Percentiles rank a stretch among this genome's conserved stretches.
Evolutionary conservation across 2,888 invertebrate species (phyloP).

Genomic region (Hyalella azteca): DNA sequence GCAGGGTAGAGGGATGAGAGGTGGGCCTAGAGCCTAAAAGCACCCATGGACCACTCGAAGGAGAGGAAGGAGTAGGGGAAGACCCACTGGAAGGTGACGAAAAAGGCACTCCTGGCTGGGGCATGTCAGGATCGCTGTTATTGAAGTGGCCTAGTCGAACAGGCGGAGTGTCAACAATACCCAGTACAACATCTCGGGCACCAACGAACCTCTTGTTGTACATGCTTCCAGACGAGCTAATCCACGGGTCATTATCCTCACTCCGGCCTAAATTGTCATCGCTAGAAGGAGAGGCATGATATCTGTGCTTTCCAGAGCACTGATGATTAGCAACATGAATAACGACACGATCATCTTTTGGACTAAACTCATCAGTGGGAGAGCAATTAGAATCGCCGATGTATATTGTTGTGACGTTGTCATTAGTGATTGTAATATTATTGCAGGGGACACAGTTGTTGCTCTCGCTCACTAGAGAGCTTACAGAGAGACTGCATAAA

Average conservation of each 20-base stretch:
- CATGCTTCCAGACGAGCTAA: not conserved
- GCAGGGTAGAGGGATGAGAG: conserved; percentile 45
- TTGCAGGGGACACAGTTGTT: not conserved
- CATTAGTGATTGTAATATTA: conserved; percentile 56
- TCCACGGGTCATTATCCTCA: not conserved
- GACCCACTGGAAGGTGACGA: not conserved
- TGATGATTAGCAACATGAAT: conserved; percentile 49
- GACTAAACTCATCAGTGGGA: conserved; percentile 3
- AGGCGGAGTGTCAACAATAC: conserved; percentile 22
- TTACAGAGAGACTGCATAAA: conserved; percentile 30
- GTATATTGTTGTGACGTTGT: conserved; percentile 57
- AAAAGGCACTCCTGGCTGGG: conserved; percentile 1
- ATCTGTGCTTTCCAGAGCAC: not conserved
- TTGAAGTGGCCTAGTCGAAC: not conserved
- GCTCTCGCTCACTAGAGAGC: conserved; percentile 25
- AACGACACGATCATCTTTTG: conserved; percentile 44
- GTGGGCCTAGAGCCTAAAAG: conserved; percentile 50
- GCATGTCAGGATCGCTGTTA: conserved; percentile 9
- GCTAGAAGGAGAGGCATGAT: not conserved
- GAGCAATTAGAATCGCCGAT: conserved; percentile 42
- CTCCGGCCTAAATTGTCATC: not conserved
- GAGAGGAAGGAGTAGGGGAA: not conserved
- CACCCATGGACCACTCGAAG: conserved; percentile 40
- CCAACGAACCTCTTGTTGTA: not conserved
- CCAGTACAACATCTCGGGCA: not conserved